Evolutionary conservation across 35 echinoderm and acorn worm species (phyloP).

Genomic region (Ophioderma brevispina): DNA sequence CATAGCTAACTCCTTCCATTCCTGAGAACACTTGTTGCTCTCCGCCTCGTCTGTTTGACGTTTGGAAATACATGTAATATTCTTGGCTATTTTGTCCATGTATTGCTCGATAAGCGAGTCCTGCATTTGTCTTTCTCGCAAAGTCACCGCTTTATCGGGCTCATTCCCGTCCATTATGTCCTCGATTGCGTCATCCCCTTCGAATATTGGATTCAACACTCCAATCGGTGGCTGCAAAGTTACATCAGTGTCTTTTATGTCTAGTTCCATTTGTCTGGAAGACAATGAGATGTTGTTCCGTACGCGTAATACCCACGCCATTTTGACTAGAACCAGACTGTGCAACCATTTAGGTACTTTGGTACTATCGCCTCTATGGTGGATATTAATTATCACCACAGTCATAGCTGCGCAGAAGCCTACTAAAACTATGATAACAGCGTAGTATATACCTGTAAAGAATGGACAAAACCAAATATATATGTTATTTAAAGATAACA

Average conservation of each 20-base stretch:
- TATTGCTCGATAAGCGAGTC: conserved; percentile 43
- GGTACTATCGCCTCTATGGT: conserved; percentile 73
- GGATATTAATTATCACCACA: conserved; percentile 56
- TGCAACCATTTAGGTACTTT: conserved; percentile 62
- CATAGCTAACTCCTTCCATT: conserved; percentile 81
- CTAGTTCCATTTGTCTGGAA: conserved; percentile 45
- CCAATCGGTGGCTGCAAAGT: conserved; percentile 29
- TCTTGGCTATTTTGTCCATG: conserved; percentile 43
- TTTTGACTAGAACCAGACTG: conserved; percentile 36
- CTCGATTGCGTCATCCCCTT: conserved; percentile 71
- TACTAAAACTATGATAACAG: conserved; percentile 66
- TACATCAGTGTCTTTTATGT: conserved; percentile 22
- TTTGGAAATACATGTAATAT: conserved; percentile 49
- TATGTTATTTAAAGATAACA: neutral
- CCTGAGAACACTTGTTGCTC: conserved; percentile 41
- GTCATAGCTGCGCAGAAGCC: conserved; percentile 71
- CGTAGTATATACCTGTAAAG: conserved; percentile 83
- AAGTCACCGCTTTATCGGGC: conserved; percentile 3
- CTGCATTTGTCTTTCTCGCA: neutral
- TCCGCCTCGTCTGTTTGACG: conserved; percentile 24
- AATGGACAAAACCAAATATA: neutral
- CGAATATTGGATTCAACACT: conserved; percentile 68
- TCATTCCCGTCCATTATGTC: conserved; percentile 8
- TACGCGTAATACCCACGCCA: conserved; percentile 27
- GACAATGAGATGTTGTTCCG: conserved; percentile 31